A percentile compares a stretch with the other conserved stretches of the same genome.
Evolutionary conservation across 2,113 vertebrate genomes (phyloP).

Genomic region (Sturnira hondurensis): DNA sequence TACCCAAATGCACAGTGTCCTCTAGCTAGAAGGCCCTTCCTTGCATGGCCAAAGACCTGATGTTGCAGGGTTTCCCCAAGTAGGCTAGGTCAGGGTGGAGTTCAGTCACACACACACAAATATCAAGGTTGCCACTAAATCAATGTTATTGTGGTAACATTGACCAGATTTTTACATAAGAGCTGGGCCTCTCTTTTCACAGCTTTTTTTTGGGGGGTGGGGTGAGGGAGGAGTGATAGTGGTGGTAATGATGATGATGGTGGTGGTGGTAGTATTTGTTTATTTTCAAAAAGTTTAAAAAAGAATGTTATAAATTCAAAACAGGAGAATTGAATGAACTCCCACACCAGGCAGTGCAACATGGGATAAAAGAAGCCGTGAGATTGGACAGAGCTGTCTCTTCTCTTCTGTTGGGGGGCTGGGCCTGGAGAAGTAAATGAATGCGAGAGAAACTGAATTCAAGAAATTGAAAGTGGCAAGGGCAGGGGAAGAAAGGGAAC

Average conservation of each 20-base stretch:
- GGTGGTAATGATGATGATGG: not conserved
- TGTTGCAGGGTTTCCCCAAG: not conserved
- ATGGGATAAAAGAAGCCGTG: conserved; percentile 77
- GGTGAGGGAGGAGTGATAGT: not conserved
- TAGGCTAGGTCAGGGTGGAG: not conserved
- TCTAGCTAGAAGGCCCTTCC: not conserved
- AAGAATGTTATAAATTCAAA: conserved; percentile 77
- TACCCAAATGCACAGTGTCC: not conserved
- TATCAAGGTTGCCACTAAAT: conserved; percentile 74
- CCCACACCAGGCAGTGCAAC: conserved; percentile 82
- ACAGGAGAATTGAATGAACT: conserved; percentile 76
- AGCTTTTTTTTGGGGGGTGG: not conserved
- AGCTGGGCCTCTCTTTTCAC: conserved; percentile 67
- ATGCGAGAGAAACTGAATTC: conserved; percentile 60
- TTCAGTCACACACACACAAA: conserved; percentile 74
- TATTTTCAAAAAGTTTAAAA: not conserved
- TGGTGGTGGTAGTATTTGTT: conserved; percentile 10
- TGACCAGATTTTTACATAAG: conserved; percentile 78
- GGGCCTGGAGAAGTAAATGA: not conserved
- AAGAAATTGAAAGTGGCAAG: conserved; percentile 62
- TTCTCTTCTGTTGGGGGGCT: not conserved
- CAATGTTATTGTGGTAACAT: conserved; percentile 72
- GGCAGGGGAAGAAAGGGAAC: conserved; percentile 69
- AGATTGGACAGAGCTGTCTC: conserved; percentile 47
- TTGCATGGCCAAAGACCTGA: not conserved